phyloP scores from a whole-genome alignment of 92 coral and sea anemone species.

The Diadumene lineata region DNA sequence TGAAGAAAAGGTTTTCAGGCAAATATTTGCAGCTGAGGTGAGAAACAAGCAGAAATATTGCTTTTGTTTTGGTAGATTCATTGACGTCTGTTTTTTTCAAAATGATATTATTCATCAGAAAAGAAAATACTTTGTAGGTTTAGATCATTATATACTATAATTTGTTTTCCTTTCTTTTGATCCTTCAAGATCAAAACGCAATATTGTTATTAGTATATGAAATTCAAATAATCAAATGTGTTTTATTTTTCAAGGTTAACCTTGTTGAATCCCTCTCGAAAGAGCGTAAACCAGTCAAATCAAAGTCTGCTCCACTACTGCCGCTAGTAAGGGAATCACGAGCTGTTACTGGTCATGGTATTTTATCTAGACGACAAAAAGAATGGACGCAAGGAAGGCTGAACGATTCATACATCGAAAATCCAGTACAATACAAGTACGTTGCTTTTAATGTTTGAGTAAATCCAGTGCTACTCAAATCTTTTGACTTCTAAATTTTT shows the following conservation, averaged over 20 bases:
- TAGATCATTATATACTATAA: too few relatives aligned
- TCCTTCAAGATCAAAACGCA: neutral
- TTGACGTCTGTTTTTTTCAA: too few relatives aligned
- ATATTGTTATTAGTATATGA: neutral
- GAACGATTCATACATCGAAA: constrained; percentile 89
- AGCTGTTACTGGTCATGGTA: constrained; percentile 88
- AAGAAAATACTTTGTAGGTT: too few relatives aligned
- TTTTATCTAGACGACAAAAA: constrained; percentile 79
- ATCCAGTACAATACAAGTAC: constrained; percentile 89
- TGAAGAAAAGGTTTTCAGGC: constrained; percentile 86
- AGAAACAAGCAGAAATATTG: neutral
- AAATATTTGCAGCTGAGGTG: constrained; percentile 96
- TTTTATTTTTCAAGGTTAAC: constrained; percentile 50
- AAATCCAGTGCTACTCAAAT: too few relatives aligned
- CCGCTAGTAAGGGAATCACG: constrained; percentile 87
- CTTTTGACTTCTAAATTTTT: too few relatives aligned
- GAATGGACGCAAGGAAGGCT: constrained; percentile 84
- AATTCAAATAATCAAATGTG: neutral
- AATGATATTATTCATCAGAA: too few relatives aligned
- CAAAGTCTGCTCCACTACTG: constrained; percentile 73
- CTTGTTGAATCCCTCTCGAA: constrained; percentile 79
- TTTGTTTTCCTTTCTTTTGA: too few relatives aligned
- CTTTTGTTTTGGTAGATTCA: constrained; percentile 8
- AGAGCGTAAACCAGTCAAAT: constrained; percentile 56
- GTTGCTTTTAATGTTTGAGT: too few relatives aligned